These are phyloP conservation scores for Caenorhabditis tropicalis DNA, from an alignment of 1,140 invertebrate genomes.

Conservation along the genomic window DNA sequence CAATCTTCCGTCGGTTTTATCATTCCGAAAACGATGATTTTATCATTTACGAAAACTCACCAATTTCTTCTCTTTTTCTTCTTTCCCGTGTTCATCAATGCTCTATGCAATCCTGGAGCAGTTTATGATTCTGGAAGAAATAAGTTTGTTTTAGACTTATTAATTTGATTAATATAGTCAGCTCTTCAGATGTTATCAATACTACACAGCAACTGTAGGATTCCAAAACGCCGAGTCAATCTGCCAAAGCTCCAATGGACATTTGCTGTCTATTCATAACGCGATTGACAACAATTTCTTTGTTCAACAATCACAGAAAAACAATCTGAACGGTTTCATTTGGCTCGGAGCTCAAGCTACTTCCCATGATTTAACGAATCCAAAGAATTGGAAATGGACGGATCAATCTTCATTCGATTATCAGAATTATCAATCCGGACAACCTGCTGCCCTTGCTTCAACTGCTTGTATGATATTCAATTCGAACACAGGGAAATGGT, in stretches of 20 bases:
- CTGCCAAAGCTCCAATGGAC: neutral
- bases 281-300: neutral
- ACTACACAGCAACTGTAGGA: neutral
- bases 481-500: neutral
- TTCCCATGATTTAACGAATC: neutral
- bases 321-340: neutral
- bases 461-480: neutral
- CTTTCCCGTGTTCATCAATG: neutral
- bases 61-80: neutral
- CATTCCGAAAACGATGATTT: too few species aligned
- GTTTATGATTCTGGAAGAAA: neutral
- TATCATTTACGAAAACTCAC: too few species aligned
- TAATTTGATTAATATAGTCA: neutral
- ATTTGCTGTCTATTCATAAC: neutral
- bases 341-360: neutral
- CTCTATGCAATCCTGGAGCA: neutral
- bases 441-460: neutral
- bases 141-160: neutral
- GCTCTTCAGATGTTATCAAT: neutral
- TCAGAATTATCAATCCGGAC: neutral
- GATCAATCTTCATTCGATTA: neutral
- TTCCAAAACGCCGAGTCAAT: neutral
- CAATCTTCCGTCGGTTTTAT: too few species aligned
- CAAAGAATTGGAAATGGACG: neutral
- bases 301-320: neutral